Evolutionary conservation across 1,140 invertebrate species (phyloP).

Genomic region (Zophobas atratus): DNA sequence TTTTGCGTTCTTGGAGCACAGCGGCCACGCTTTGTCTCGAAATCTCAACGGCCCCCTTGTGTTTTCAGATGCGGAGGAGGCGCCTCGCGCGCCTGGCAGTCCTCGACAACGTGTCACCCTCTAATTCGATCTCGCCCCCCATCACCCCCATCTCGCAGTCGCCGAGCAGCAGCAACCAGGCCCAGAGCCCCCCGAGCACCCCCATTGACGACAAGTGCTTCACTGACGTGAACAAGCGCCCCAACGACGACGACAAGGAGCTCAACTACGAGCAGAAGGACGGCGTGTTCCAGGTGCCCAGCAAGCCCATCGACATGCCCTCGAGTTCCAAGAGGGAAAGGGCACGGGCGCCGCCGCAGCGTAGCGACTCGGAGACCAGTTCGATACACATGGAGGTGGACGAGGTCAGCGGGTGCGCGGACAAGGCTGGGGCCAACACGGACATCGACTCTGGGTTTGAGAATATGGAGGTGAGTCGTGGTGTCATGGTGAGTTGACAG

Average conservation of each 20-base stretch:
- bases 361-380: conserved; percentile 65
- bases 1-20: neutral
- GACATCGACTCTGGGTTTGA: conserved; percentile 84
- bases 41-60: neutral
- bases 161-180: conserved; percentile 59
- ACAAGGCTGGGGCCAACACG: conserved; percentile 70
- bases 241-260: neutral
- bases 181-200: conserved; percentile 62
- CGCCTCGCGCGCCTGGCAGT: conserved; percentile 77
- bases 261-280: conserved; percentile 48
- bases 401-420: conserved; percentile 68
- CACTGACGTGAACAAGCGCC: conserved; percentile 17
- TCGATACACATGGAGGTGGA: conserved; percentile 74
- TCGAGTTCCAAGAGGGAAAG: conserved; percentile 58
- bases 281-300: conserved; percentile 63
- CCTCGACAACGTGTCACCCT: conserved; percentile 66
- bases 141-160: conserved; percentile 64
- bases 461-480: conserved; percentile 78
- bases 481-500: neutral
- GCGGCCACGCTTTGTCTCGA: too few relatives aligned
- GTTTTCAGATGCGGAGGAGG: conserved; percentile 77
- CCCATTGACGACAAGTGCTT: conserved; percentile 54
- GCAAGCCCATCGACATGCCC: conserved; percentile 63
- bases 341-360: conserved; percentile 57
- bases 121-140: conserved; percentile 64